Conservation (phyloP, 2,113 vertebrate genomes). For the Trichomycterus rosablanca region DNA sequence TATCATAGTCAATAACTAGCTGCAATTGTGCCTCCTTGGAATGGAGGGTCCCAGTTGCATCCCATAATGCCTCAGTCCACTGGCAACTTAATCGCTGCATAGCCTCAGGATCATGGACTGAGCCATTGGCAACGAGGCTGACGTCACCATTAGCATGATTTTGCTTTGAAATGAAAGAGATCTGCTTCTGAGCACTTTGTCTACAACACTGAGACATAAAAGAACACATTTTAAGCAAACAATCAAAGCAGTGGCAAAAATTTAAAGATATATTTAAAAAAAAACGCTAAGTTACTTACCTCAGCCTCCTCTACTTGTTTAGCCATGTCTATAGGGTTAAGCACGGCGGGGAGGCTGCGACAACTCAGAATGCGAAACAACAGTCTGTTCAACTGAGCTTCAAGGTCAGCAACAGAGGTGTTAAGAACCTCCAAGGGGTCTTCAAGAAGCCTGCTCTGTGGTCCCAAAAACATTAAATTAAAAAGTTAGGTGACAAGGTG, state of each 20-base stretch:
- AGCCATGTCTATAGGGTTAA: slow-evolving; percentile 70
- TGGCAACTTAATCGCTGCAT: slow-evolving; percentile 44
- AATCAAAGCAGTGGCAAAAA: not conserved
- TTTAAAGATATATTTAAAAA: not conserved
- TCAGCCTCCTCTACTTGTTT: slow-evolving; percentile 78
- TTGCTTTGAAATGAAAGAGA: slow-evolving; percentile 36
- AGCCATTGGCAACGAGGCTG: not conserved
- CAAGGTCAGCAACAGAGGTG: slow-evolving; percentile 43
- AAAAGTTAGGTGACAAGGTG: no score
- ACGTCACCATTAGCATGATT: slow-evolving; percentile 28
- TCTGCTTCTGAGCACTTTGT: slow-evolving; percentile 46
- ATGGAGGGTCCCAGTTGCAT: slow-evolving; percentile 66
- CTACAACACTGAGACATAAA: slow-evolving; percentile 52
- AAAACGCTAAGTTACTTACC: slow-evolving; percentile 63
- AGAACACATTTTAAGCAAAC: not conserved
- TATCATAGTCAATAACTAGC: slow-evolving; percentile 69
- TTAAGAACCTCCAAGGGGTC: slow-evolving; percentile 37
- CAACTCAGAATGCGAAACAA: slow-evolving; percentile 68
- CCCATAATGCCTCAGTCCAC: slow-evolving; percentile 73
- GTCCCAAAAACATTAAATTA: slow-evolving; percentile 5
- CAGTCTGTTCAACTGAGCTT: slow-evolving; percentile 61
- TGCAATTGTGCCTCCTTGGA: slow-evolving; percentile 69
- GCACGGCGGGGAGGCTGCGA: slow-evolving; percentile 70
- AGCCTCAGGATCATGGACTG: slow-evolving; percentile 20
- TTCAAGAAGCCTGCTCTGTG: slow-evolving; percentile 47